These are phyloP conservation scores for Heliconius ethilla DNA, from an alignment of 2,888 invertebrate species.

Conservation along the genomic window DNA sequence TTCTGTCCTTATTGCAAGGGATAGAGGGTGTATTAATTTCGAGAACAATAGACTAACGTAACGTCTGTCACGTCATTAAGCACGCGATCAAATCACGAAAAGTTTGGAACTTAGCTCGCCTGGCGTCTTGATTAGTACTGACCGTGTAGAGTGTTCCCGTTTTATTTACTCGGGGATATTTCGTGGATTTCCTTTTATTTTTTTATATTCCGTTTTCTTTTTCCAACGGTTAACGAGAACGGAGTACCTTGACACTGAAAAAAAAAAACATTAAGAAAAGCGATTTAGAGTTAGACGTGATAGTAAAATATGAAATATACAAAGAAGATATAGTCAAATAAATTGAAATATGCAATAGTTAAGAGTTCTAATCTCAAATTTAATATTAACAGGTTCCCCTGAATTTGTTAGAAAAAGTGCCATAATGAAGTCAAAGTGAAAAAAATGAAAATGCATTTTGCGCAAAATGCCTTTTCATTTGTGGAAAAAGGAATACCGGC, in stretches of 20 bases:
- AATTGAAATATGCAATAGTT: too few species aligned
- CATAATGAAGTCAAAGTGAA: too few species aligned
- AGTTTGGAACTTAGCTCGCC: conserved; percentile 72
- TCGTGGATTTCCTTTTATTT: background rate
- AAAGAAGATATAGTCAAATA: too few species aligned
- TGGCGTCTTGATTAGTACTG: conserved; percentile 67
- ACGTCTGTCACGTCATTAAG: conserved; percentile 63
- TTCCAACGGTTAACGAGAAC: background rate
- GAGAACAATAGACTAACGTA: conserved; percentile 49
- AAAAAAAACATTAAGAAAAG: too few species aligned
- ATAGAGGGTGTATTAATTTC: conserved; percentile 35
- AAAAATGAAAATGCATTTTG: too few species aligned
- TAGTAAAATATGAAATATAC: too few species aligned
- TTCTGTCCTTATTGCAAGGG: background rate
- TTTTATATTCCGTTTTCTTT: background rate
- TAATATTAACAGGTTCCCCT: too few species aligned
- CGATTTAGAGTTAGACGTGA: too few species aligned
- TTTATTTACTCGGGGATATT: background rate
- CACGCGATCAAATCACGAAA: conserved; percentile 75
- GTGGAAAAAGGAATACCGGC: too few species aligned
- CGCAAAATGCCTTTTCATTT: too few species aligned
- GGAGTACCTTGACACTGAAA: background rate
- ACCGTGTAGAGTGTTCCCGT: conserved; percentile 48
- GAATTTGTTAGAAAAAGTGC: too few species aligned
- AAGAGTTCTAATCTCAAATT: too few species aligned